Base-by-base conservation (phyloP, 2,888 invertebrate species). In the Callyntrura guangdongensis region DNA sequence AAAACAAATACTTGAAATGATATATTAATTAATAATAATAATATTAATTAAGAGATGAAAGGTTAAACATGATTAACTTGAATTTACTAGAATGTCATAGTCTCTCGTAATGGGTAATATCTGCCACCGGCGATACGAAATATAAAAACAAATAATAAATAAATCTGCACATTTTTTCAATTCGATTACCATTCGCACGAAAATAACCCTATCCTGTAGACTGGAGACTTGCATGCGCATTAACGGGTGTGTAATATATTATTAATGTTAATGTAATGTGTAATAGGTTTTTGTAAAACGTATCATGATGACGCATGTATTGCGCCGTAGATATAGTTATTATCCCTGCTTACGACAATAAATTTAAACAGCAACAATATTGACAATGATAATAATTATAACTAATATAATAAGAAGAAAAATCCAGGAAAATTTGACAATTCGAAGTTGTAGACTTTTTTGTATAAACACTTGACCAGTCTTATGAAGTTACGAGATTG, bases 401-500 rank as follows among this genome's bases (percentile, higher is more conserved):
- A 87, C 69, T 59, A 89, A 59, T 67, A 74, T n/a, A 69, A 81
- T 53, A 56, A 89, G 53, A 88, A 82, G 17, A 89, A 89, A 49
- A 83, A 84, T 85, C 84, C 85, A 90, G 86, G 90, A 90, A 85
- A 90, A 86, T 90, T 90, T 86, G 90, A 90, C 90, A 90, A 86
- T 90, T 90, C 90, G 90, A 86, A 90, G 86, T 47, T 86, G 90
- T 90, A 85, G 86, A 90, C 90, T 86, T 90, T 89, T 89, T 89
- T 90, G 83, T 90, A 90, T 90, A 86, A 91, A 91, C 84, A 88
- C 84, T 88, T 91, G 88, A 87, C 89, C 91, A 91, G 91, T 91
- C 91, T 91, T 91, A 91, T 91, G 89, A 89, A 89, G 91, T 91
- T 91, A 87, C 91, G 91, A 91, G 91, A 91, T 91, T 91, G 91